Conservation (phyloP, 2,113 vertebrate species). For the Cyrtonyx montezumae region DNA sequence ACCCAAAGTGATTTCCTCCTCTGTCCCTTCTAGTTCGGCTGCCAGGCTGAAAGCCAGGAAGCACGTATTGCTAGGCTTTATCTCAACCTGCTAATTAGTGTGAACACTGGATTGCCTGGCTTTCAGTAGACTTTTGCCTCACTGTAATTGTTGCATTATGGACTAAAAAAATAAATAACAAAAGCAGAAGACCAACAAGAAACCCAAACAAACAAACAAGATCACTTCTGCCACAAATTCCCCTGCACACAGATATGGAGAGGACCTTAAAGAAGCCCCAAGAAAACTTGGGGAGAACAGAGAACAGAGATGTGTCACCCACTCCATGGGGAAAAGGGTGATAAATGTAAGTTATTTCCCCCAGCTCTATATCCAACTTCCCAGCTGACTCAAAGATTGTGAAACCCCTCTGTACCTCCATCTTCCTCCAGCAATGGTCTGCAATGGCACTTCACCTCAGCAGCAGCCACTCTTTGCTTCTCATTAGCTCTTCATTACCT, state of each 20-base stretch:
- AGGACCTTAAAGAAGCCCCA: neutral
- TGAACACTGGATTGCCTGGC: neutral
- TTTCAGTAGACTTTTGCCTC: constrained; percentile 42
- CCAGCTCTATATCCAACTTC: neutral
- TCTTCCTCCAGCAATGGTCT: neutral
- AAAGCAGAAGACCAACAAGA: neutral
- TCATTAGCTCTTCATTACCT: neutral
- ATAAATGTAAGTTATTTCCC: neutral
- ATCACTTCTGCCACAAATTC: neutral
- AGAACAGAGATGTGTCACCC: neutral
- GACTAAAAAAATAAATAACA: neutral
- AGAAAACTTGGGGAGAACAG: neutral
- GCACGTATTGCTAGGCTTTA: constrained; percentile 47
- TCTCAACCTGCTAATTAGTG: constrained; percentile 55
- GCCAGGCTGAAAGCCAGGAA: constrained; percentile 50
- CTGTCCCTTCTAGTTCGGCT: constrained; percentile 53
- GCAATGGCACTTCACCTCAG: neutral
- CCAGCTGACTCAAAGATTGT: neutral
- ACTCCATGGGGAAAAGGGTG: neutral
- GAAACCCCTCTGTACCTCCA: neutral
- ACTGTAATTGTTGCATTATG: constrained; percentile 34
- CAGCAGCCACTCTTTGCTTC: neutral
- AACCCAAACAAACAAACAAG: constrained; percentile 45
- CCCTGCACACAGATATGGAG: neutral
- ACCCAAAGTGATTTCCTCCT: constrained; percentile 45